phyloP scores from a whole-genome alignment of 2,797 vertebrate species.

The Apodemus agrarius region DNA sequence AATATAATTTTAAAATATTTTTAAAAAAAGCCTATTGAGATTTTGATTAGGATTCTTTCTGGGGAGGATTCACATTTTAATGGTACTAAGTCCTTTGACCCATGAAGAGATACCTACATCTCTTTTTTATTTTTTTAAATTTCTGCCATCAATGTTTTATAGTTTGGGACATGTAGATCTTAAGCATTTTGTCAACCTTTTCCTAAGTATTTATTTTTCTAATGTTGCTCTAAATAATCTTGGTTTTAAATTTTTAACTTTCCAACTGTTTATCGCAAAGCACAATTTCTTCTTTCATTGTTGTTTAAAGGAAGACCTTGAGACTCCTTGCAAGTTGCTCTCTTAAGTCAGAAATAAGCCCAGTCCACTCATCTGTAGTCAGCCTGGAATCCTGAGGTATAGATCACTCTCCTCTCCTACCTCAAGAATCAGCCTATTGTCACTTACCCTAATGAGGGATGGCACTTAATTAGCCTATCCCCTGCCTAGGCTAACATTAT shows the following conservation, averaged over 20 bases:
- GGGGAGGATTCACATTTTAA: neutral
- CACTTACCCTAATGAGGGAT: neutral
- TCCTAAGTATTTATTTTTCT: constrained; percentile 28
- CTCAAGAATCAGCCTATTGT: neutral
- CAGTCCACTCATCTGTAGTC: neutral
- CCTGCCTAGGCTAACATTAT: neutral
- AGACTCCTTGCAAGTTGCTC: neutral
- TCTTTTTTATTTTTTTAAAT: neutral
- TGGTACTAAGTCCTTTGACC: neutral
- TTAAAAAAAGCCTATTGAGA: neutral
- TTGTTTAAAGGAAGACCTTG: constrained; percentile 20
- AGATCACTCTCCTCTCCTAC: neutral
- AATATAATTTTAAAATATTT: neutral
- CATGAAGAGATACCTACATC: neutral
- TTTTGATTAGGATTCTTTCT: neutral
- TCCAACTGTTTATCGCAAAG: neutral
- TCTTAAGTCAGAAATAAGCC: neutral
- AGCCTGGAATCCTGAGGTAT: neutral
- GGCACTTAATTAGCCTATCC: neutral
- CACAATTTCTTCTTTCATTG: constrained; percentile 1
- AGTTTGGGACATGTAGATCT: neutral
- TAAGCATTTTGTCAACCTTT: constrained; percentile 15
- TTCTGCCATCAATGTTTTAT: neutral
- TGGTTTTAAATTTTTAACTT: neutral
- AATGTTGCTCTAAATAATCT: neutral